phyloP scores from a whole-genome alignment of 2,797 vertebrate species.

The Bradypodion ventrale region DNA sequence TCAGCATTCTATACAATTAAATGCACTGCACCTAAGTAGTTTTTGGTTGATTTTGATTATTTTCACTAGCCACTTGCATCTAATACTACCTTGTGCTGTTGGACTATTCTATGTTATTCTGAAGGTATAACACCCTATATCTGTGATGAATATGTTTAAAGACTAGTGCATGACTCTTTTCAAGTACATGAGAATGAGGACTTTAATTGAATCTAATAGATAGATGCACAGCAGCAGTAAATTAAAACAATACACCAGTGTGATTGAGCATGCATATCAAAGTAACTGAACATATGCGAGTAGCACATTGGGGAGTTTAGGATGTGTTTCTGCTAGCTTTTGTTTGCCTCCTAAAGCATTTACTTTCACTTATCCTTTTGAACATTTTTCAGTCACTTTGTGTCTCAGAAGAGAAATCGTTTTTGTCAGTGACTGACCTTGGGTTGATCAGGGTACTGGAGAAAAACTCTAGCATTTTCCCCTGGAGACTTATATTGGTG shows the following conservation, averaged over 20 bases:
- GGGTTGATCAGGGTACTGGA: constrained; percentile 34
- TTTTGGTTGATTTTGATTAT: not conserved
- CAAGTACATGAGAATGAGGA: not conserved
- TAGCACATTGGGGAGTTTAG: not conserved
- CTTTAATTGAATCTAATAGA: not conserved
- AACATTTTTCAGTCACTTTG: constrained; percentile 30
- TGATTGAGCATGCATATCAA: fast-evolving
- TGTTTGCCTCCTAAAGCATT: not conserved
- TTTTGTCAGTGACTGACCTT: constrained; percentile 22
- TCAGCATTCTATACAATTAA: not conserved
- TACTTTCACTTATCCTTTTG: constrained; percentile 14
- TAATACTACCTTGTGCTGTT: not conserved
- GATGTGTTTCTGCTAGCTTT: constrained; percentile 10
- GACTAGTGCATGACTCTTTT: not conserved
- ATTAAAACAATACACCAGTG: not conserved
- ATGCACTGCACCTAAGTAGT: not conserved
- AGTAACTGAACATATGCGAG: not conserved
- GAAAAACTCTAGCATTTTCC: constrained; percentile 14
- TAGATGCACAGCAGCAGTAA: fast-evolving
- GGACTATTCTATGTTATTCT: not conserved
- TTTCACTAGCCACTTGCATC: not conserved
- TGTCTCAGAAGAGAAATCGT: constrained; percentile 21
- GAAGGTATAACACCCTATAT: not conserved
- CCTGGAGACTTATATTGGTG: constrained; percentile 29
- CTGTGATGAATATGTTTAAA: not conserved